Percentiles rank a stretch among this genome's conserved stretches.
Evolutionary conservation across 2,888 invertebrate species (phyloP).

Genomic region (Maniola hyperantus): DNA sequence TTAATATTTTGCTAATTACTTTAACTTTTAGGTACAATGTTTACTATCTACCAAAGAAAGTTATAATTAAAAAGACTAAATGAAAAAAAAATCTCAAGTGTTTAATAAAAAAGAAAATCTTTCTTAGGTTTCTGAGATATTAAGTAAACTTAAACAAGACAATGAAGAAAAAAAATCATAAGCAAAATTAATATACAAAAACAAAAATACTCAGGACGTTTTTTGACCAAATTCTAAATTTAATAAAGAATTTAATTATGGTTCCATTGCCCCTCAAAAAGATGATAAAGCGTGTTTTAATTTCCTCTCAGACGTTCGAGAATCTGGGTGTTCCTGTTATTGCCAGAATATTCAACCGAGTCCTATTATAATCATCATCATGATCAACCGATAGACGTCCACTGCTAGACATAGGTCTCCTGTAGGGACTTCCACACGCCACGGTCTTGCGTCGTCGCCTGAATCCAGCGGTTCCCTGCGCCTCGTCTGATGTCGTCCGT

Average conservation of each 20-base stretch:
- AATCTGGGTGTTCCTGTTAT: neutral
- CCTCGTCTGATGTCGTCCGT: too few species aligned
- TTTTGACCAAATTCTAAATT: neutral
- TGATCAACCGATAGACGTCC: too few species aligned
- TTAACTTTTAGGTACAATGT: too few species aligned
- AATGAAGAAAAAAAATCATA: neutral
- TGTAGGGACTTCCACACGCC: too few species aligned
- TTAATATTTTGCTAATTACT: too few species aligned
- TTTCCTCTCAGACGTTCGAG: neutral
- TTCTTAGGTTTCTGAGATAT: neutral
- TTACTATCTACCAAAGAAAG: too few species aligned
- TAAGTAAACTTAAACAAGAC: neutral
- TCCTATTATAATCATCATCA: too few species aligned
- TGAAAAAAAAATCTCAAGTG: neutral
- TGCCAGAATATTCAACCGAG: neutral
- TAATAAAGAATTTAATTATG: neutral
- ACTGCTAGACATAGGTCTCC: too few species aligned
- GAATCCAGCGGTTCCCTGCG: too few species aligned
- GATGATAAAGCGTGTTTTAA: neutral
- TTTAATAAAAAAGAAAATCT: neutral
- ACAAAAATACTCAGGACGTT: neutral
- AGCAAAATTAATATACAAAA: neutral
- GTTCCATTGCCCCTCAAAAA: neutral
- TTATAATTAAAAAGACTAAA: too few species aligned
- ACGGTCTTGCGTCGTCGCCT: too few species aligned